These are phyloP conservation scores for Candoia aspera DNA, from an alignment of 2,113 vertebrate genomes.

Conservation along the genomic window DNA sequence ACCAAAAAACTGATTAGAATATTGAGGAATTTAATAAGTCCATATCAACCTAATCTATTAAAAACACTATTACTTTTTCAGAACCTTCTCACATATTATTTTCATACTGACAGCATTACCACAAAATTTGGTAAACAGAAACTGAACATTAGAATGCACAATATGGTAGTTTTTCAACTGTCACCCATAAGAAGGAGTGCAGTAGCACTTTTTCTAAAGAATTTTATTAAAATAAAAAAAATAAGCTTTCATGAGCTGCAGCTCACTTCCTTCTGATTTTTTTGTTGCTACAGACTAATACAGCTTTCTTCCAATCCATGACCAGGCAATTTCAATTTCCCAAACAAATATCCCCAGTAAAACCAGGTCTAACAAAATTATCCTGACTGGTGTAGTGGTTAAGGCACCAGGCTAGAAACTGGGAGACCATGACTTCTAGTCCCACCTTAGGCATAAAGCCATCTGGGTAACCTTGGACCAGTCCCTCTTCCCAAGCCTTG, in stretches of 20 bases:
- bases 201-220: neutral
- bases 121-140: neutral
- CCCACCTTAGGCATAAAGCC: no score
- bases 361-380: neutral
- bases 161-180: no score
- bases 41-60: slow-evolving; percentile 4
- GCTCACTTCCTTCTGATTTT: no score
- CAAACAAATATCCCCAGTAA: slow-evolving; percentile 1
- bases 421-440: no score
- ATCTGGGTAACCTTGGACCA: no score
- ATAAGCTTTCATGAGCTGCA: no score
- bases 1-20: neutral
- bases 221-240: no score
- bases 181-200: neutral
- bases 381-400: no score
- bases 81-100: slow-evolving; percentile 31
- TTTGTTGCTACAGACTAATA: no score
- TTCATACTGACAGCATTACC: slow-evolving; percentile 11
- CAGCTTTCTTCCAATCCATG: no score
- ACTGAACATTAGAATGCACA: neutral
- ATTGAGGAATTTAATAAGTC: neutral
- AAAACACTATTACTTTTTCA: neutral
- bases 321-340: slow-evolving; percentile 28
- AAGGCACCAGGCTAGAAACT: no score
- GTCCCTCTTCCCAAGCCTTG: no score